A percentile compares a stretch with the other conserved stretches of the same genome.
phyloP scores from a whole-genome alignment of 2,888 invertebrate species.

The Corbicula japonica region DNA sequence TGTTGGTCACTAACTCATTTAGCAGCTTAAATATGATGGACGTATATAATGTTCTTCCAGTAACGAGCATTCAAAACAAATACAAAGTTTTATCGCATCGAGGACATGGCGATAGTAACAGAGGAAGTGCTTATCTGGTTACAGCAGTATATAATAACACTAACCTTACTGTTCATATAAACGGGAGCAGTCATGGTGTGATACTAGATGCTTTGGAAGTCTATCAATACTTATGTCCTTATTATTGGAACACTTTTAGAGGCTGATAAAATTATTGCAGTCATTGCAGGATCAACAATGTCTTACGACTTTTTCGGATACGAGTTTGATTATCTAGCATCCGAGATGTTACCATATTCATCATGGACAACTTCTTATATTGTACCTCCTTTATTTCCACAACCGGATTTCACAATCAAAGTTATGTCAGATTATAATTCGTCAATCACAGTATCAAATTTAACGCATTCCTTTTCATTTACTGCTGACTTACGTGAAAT shows the following conservation, averaged over 20 bases:
- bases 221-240: conserved; percentile 6
- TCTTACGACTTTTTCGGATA: background rate
- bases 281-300: conserved; percentile 7
- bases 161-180: background rate
- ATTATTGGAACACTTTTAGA: background rate
- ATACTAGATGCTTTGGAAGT: conserved; percentile 5
- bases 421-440: background rate
- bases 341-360: background rate
- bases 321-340: background rate
- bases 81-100: background rate
- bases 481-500: no score
- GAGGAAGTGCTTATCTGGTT: conserved; percentile 4
- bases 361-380: conserved; percentile 14
- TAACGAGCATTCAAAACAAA: background rate
- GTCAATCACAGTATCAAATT: no score
- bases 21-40: background rate
- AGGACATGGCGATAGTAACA: background rate
- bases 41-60: conserved; percentile 13
- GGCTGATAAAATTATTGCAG: conserved; percentile 7
- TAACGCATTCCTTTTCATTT: no score
- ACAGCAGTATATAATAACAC: conserved; percentile 22
- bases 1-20: conserved; percentile 17
- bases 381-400: conserved; percentile 16
- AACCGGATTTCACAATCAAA: conserved; percentile 1
- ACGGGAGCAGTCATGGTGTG: no score